phyloP scores from a whole-genome alignment of 2,888 invertebrate genomes.

The Lasioglossum figueresi region DNA sequence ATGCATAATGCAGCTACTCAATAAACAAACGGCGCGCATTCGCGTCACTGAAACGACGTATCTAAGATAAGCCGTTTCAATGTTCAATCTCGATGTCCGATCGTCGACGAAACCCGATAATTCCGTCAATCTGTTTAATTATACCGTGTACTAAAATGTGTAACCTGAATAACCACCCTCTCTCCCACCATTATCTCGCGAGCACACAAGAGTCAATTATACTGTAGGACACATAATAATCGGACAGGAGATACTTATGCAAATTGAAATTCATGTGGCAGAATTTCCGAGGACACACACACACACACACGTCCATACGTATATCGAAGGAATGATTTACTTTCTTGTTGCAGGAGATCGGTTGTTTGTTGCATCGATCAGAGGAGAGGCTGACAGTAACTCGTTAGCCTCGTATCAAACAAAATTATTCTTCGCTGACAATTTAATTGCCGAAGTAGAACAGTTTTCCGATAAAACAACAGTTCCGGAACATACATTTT shows the following conservation, averaged over 20 bases:
- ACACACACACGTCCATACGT: too few relatives aligned
- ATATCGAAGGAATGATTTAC: not conserved
- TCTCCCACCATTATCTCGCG: not conserved
- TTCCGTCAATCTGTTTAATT: constrained; percentile 15
- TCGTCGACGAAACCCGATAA: constrained; percentile 17
- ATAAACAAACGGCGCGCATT: constrained; percentile 49
- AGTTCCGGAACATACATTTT: not conserved
- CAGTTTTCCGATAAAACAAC: not conserved
- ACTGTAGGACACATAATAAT: not conserved
- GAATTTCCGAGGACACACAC: not conserved
- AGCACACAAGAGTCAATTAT: not conserved
- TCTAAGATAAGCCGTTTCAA: constrained; percentile 37
- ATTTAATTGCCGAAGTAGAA: not conserved
- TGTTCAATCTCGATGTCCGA: constrained; percentile 33
- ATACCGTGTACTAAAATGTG: constrained; percentile 11
- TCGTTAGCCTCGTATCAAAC: not conserved
- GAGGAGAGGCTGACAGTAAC: not conserved
- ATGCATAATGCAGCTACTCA: constrained; percentile 50
- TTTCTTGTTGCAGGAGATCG: not conserved
- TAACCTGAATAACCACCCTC: not conserved
- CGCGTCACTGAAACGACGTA: constrained; percentile 2
- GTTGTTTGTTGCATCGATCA: not conserved
- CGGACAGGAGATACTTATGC: not conserved
- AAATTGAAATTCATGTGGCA: not conserved
- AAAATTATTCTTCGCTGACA: not conserved